Conservation (phyloP, 2,797 vertebrate genomes). For the Falco rusticolus region DNA sequence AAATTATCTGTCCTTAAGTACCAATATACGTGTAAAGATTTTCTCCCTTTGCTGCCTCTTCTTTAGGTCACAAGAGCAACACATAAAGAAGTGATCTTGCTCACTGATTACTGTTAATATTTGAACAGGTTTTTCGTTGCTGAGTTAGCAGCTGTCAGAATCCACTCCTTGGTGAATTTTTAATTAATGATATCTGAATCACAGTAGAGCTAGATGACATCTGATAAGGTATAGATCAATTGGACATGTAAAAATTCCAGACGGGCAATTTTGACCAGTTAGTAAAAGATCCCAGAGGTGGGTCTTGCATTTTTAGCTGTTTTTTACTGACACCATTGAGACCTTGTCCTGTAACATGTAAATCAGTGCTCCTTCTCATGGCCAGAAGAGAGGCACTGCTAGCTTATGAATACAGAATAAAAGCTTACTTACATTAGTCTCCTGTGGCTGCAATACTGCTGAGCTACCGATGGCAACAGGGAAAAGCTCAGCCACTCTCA, state of each 20-base stretch:
- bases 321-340: neutral
- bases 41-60: neutral
- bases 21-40: neutral
- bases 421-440: neutral
- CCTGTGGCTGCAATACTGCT: neutral
- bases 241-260: neutral
- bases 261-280: neutral
- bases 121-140: neutral
- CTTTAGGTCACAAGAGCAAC: neutral
- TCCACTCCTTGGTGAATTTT: neutral
- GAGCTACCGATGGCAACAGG: neutral
- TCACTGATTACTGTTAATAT: neutral
- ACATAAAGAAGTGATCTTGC: neutral
- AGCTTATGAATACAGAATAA: neutral
- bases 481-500: neutral
- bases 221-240: constrained; percentile 5
- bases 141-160: constrained; percentile 3
- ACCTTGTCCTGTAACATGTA: neutral
- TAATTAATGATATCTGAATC: constrained; percentile 6
- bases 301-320: neutral
- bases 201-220: neutral
- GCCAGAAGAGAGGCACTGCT: neutral
- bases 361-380: neutral
- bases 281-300: neutral
- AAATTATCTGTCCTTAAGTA: neutral